Base-by-base conservation (phyloP, 2,888 invertebrate genomes). In the Acleris literana region DNA sequence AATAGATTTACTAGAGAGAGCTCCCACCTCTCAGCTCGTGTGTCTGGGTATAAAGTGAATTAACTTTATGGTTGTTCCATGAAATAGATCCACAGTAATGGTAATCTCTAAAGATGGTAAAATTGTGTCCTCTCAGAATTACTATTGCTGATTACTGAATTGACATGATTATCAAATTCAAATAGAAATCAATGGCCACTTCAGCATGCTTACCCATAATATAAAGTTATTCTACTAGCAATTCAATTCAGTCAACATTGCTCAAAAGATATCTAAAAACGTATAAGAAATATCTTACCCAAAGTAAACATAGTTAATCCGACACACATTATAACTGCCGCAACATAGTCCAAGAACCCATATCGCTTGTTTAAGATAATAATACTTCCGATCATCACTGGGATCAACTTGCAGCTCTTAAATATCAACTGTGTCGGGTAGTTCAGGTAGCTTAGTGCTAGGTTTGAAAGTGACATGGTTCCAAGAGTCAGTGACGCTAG, bases 391-490 rank as follows among this genome's bases (percentile, higher is more conserved):
- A 98, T 95, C 83, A 99, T 94, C 0, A 99, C 99, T 0, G 99
- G 99, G 76, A 99, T 97, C 0, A 99, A 93, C 85, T 99, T 99
- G 86, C 99, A 99, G 84, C 98, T 98, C 86, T 99, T 99, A 84
- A 99, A 99, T 77, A 99, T 99, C 51, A 99, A 96, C 93, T 98
- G 98, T 0, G 99, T 99, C 0, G 99, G 99, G 86, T 99, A 99
- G 87, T 99, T 99, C 13, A 99, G 93, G 85, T 98, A 98, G 57
- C 97, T 98, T 13, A 99, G 93, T 1, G 99, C 97, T 4, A 98
- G 95, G 87, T 99, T 99, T 1, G 99, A 99, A 70, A 99, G 94
- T 0, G 98, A 97, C 98, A 99, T 99, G 2, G 99, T 99, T 3
- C 97, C 98, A 17, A 99, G 93, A 0, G 99, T 98, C 56, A 99